phyloP scores from a whole-genome alignment of 2,797 vertebrate genomes.

The Tokudaia muenninki region DNA sequence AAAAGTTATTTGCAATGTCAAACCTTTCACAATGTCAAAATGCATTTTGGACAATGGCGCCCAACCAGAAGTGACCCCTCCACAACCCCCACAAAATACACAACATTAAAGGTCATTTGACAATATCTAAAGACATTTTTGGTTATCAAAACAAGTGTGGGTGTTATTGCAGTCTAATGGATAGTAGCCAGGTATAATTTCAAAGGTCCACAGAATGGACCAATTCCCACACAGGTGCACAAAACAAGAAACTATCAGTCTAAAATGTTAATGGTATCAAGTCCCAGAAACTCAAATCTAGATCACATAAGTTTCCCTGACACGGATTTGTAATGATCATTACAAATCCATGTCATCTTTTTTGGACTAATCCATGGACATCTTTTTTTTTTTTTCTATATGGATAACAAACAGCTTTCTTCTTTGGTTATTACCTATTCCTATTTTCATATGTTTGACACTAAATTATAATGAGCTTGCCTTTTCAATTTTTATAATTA shows the following conservation, averaged over 20 bases:
- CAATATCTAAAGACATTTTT: slow-evolving; percentile 26
- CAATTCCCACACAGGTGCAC: neutral
- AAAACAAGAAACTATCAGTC: neutral
- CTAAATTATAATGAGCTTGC: slow-evolving; percentile 51
- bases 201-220: slow-evolving; percentile 21
- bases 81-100: neutral
- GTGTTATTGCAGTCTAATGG: neutral
- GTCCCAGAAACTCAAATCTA: neutral
- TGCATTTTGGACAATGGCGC: neutral
- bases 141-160: neutral
- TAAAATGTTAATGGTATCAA: slow-evolving; percentile 20
- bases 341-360: too few relatives aligned
- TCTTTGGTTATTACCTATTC: neutral
- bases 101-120: neutral
- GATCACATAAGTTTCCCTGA: neutral
- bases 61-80: neutral
- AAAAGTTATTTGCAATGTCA: slow-evolving; percentile 11
- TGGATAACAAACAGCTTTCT: neutral
- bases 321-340: neutral
- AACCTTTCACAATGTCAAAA: slow-evolving; percentile 8
- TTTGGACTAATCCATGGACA: neutral
- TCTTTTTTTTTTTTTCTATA: neutral
- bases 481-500: neutral
- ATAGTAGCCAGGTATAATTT: neutral
- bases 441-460: slow-evolving; percentile 32